Evolutionary conservation across 2,797 vertebrate genomes (phyloP), one percentile per base, ranked within the genome.

Genomic region (Cossypha caffra): DNA sequence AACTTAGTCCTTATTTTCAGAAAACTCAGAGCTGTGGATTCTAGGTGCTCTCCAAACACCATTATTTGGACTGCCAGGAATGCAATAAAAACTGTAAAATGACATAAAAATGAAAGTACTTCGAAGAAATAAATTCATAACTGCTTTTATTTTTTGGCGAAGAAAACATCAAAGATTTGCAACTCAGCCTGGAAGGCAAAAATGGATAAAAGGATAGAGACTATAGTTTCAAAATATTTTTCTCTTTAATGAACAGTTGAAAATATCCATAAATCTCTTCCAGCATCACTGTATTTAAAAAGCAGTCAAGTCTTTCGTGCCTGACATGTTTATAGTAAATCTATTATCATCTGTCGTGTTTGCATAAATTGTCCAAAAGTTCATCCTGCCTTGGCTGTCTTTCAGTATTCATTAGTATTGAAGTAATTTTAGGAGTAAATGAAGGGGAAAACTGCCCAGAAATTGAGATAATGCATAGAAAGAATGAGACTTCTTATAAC

Each of bases 311-410:
- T 73, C 87, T 95, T 97, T 95, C 89, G 87, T 94, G 82, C 72
- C 77, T 96, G 94, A 76, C 82, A 58, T 96, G 92, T 96, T 96
- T 97, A 93, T 88, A 94, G 91, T 96, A 95, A 95, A 96, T 96
- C 94, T 92, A 95, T 96, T 95, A 89, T 96, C 91, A 96, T 95
- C 93, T 94, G 85, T 91, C 5, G 4, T 94, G 91, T 91, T 95
- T 95, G 94, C 87, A 95, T 97, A 97, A 93, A 94, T 97, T 94
- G 95, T 97, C 96, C 84, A 95, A 91, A 95, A 94, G 84, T 96
- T 96, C 93, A 88, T 84, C 74, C 80, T 96, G 72, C 80, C 90
- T 93, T 93, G 95, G 89, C 89, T 97, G 90, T 95, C 89, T 95
- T 96, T 93, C 87, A 86, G 90, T 94, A 93, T 96, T 95, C 94